Evolutionary conservation across 2,797 vertebrate species (phyloP).

Genomic region (Mastacembelus armatus): DNA sequence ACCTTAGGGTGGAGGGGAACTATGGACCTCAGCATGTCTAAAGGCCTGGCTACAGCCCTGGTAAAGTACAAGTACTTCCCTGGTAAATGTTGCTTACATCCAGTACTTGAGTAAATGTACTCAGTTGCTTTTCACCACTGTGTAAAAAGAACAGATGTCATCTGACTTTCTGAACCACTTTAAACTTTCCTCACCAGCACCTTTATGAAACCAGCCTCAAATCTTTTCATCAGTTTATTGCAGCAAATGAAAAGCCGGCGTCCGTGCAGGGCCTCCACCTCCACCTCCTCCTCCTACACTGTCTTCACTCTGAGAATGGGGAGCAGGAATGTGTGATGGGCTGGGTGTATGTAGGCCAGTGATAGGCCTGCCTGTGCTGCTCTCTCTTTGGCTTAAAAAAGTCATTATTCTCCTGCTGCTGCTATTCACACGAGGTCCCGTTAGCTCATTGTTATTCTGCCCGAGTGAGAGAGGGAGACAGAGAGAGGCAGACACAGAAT

Average conservation of each 20-base stretch:
- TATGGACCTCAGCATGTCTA: too few species aligned
- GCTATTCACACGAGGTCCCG: slow-evolving; percentile 81
- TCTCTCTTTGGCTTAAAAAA: slow-evolving; percentile 75
- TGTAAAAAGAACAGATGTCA: background rate
- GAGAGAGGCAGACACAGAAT: slow-evolving; percentile 50
- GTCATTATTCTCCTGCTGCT: slow-evolving; percentile 83
- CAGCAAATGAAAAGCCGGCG: slow-evolving; percentile 56
- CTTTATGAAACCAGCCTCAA: slow-evolving; percentile 24
- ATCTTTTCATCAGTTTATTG: slow-evolving; percentile 37
- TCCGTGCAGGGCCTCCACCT: slow-evolving; percentile 53
- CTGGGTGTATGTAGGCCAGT: slow-evolving; percentile 72
- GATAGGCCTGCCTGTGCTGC: slow-evolving; percentile 67
- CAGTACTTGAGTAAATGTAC: background rate
- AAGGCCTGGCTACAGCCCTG: too few species aligned
- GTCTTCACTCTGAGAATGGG: slow-evolving; percentile 50
- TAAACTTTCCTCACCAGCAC: slow-evolving; percentile 15
- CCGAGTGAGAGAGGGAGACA: slow-evolving; percentile 76
- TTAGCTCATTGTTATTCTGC: slow-evolving; percentile 88
- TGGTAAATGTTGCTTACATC: background rate
- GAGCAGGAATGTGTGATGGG: slow-evolving; percentile 68
- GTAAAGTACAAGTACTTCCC: background rate
- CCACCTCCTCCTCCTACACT: too few species aligned
- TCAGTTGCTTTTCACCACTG: background rate
- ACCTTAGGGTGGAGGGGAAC: too few species aligned
- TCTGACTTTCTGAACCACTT: background rate